Evolutionary conservation across 2,113 vertebrate genomes (phyloP).

Genomic region (Lepisosteus osseus): DNA sequence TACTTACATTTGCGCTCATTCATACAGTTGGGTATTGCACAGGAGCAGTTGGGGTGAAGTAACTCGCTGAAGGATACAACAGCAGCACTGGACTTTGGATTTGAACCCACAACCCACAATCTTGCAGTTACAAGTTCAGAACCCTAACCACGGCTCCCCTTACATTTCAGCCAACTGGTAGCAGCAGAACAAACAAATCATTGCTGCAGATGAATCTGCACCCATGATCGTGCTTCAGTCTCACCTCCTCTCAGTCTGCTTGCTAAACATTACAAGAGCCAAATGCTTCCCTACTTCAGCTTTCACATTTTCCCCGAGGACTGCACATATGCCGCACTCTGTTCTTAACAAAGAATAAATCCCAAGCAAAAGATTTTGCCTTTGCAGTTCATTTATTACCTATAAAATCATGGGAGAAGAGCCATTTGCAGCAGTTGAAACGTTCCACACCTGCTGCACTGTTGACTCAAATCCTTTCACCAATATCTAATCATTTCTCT

Average conservation of each 20-base stretch:
- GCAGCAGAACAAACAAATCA: no score
- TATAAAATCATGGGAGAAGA: conserved; percentile 58
- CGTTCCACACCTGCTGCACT: conserved; percentile 78
- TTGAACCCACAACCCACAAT: no score
- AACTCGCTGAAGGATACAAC: no score
- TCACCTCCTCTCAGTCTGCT: conserved; percentile 4
- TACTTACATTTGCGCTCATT: no score
- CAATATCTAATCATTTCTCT: conserved; percentile 77
- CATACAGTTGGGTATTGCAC: no score
- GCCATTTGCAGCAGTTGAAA: conserved; percentile 66
- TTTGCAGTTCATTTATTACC: conserved; percentile 53
- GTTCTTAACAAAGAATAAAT: conserved; percentile 2
- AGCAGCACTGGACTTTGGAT: no score
- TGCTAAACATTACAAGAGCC: no score
- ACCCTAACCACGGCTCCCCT: no score
- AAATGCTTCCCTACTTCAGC: no score
- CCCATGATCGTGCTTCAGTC: not conserved
- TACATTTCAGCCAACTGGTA: no score
- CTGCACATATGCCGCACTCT: not conserved
- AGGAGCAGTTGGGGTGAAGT: no score
- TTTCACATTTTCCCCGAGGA: not conserved
- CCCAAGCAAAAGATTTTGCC: conserved; percentile 22
- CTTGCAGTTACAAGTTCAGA: no score
- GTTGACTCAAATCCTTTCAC: conserved; percentile 86
- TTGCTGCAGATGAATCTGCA: conserved; percentile 6